Percentiles rank a stretch among this genome's conserved stretches.
phyloP scores from a whole-genome alignment of 2,888 invertebrate species.

The Metalampra italica region DNA sequence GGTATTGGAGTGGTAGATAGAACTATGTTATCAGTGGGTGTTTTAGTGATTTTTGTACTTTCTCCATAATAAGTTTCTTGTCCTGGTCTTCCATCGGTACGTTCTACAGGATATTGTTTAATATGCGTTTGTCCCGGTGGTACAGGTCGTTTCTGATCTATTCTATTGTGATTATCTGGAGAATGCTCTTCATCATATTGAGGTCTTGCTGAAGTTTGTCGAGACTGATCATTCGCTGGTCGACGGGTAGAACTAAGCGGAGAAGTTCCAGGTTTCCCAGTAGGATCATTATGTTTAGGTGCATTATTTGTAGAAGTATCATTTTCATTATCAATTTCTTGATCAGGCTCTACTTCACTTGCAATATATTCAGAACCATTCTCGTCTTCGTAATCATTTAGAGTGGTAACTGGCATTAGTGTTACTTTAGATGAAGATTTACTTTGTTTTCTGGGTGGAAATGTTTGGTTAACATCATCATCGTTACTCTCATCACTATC shows the following conservation, averaged over 20 bases:
- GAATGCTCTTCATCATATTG: slow-evolving; percentile 1
- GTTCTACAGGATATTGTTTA: not conserved
- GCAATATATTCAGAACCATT: not conserved
- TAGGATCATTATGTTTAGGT: too few species aligned
- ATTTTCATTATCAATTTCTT: slow-evolving; percentile 9
- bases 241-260: slow-evolving; percentile 5
- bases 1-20: slow-evolving; percentile 22
- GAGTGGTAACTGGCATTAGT: not conserved
- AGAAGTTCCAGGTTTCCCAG: slow-evolving; percentile 1
- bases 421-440: not conserved
- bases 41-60: not conserved
- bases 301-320: not conserved
- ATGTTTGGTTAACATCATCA: slow-evolving; percentile 10
- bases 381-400: slow-evolving; percentile 1
- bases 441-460: not conserved
- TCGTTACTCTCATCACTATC: slow-evolving; percentile 11
- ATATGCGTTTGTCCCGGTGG: slow-evolving; percentile 9
- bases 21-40: slow-evolving; percentile 6
- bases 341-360: slow-evolving; percentile 4
- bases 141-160: not conserved
- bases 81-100: not conserved
- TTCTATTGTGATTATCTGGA: not conserved
- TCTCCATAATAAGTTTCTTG: not conserved
- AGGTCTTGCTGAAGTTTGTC: slow-evolving; percentile 9
- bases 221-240: slow-evolving; percentile 3